These are phyloP conservation scores for Tubulanus polymorphus DNA, from an alignment of 2,888 invertebrate species.

Conservation along the genomic window DNA sequence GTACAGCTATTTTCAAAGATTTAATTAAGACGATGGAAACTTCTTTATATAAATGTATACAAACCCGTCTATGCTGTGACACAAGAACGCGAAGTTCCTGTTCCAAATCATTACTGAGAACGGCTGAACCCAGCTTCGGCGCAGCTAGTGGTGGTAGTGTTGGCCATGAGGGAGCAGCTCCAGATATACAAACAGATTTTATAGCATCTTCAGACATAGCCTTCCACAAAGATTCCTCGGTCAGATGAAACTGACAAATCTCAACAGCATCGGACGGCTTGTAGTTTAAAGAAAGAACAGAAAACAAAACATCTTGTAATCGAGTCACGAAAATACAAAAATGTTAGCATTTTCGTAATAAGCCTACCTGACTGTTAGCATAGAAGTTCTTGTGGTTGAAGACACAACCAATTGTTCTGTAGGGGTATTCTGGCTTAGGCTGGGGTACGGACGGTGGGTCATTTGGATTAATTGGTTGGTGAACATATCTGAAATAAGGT, in stretches of 20 bases:
- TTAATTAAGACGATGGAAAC: too few relatives aligned
- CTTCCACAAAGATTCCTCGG: slow-evolving; percentile 50
- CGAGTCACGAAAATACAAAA: too few relatives aligned
- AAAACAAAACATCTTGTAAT: too few relatives aligned
- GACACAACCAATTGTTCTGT: slow-evolving; percentile 52
- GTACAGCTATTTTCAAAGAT: too few relatives aligned
- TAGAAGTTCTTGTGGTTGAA: slow-evolving; percentile 52
- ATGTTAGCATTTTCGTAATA: too few relatives aligned
- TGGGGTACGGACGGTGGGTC: slow-evolving; percentile 43
- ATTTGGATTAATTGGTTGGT: slow-evolving; percentile 44
- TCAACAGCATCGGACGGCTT: slow-evolving; percentile 48
- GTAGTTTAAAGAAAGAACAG: neutral
- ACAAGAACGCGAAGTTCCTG: slow-evolving; percentile 45
- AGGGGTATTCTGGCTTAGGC: slow-evolving; percentile 46
- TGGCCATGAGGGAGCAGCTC: slow-evolving; percentile 36
- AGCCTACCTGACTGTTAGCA: slow-evolving; percentile 53
- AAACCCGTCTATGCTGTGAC: slow-evolving; percentile 44
- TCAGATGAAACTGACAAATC: slow-evolving; percentile 46
- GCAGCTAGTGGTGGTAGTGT: slow-evolving; percentile 40
- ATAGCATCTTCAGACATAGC: slow-evolving; percentile 51
- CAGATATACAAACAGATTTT: slow-evolving; percentile 39
- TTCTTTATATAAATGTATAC: too few relatives aligned
- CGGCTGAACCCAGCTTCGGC: slow-evolving; percentile 33
- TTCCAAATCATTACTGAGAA: slow-evolving; percentile 49
- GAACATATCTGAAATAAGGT: slow-evolving; percentile 38